Evolutionary conservation across 2,113 vertebrate genomes (phyloP).

Genomic region (Seriola dumerili): DNA sequence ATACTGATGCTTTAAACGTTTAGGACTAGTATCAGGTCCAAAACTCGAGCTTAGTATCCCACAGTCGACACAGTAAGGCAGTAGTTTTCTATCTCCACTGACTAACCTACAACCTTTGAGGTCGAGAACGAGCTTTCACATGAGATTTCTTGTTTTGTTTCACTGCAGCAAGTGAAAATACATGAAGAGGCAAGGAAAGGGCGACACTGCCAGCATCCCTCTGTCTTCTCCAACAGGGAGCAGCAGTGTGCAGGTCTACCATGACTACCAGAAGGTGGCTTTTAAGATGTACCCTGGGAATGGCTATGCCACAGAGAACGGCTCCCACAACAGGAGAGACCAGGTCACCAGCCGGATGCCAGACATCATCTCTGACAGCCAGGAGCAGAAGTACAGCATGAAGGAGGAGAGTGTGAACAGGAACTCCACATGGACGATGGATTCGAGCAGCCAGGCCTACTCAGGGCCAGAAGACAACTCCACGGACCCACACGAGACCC

Average conservation of each 20-base stretch:
- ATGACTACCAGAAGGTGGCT: constrained; percentile 67
- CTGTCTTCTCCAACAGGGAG: constrained; percentile 63
- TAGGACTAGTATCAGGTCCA: background rate
- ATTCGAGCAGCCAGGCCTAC: constrained; percentile 64
- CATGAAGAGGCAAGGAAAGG: constrained; percentile 65
- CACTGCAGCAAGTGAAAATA: constrained; percentile 3
- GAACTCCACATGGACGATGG: constrained; percentile 56
- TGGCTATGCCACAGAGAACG: constrained; percentile 38
- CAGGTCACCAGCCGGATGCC: constrained; percentile 15
- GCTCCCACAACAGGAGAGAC: constrained; percentile 29
- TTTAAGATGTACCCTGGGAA: constrained; percentile 57
- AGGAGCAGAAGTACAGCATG: constrained; percentile 26
- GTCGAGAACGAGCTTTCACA: background rate
- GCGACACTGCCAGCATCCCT: constrained; percentile 33
- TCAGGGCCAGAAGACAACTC: constrained; percentile 73
- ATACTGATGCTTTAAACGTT: background rate
- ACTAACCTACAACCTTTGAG: background rate
- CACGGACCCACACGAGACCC: constrained; percentile 82
- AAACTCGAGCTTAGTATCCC: background rate
- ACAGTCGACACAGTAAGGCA: background rate
- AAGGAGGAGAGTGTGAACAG: constrained; percentile 43
- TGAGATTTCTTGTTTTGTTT: constrained; percentile 25
- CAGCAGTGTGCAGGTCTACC: constrained; percentile 55
- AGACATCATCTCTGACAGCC: constrained; percentile 25
- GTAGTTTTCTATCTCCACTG: background rate